Percentiles rank a stretch among this genome's conserved stretches.
phyloP scores from a whole-genome alignment of 2,797 vertebrate genomes.

The Antrozous pallidus region DNA sequence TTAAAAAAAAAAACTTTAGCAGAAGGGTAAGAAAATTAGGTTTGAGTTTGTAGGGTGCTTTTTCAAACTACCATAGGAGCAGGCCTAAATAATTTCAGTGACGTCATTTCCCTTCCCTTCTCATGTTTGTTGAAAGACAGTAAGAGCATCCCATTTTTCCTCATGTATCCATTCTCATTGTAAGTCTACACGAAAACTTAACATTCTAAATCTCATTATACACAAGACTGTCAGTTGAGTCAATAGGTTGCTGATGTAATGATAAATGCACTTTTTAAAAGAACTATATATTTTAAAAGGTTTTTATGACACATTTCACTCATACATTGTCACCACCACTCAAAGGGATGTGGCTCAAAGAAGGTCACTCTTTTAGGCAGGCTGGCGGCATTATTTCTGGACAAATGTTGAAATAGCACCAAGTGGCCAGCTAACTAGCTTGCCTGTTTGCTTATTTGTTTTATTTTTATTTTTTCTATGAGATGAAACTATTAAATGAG shows the following conservation, averaged over 20 bases:
- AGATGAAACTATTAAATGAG: constrained; percentile 12
- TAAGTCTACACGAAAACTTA: background rate
- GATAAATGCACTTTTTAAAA: background rate
- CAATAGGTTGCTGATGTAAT: background rate
- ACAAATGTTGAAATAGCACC: constrained; percentile 7
- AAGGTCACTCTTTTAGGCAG: background rate
- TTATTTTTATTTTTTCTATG: constrained; percentile 22
- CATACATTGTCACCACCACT: background rate
- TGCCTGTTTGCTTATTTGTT: background rate
- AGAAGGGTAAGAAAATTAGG: background rate
- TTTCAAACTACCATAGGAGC: background rate
- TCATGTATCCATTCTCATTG: background rate
- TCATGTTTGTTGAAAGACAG: background rate
- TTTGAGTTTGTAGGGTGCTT: background rate
- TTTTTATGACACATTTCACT: background rate
- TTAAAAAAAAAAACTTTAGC: background rate
- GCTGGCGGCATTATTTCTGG: background rate
- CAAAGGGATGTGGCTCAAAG: background rate
- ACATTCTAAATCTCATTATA: background rate
- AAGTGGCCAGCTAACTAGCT: background rate
- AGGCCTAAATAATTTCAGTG: background rate
- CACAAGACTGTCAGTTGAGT: background rate
- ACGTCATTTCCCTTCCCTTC: background rate
- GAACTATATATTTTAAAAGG: background rate
- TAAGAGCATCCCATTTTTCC: background rate